Evolutionary conservation across 1,140 invertebrate genomes (phyloP).

Genomic region (Asbolus verrucosus): DNA sequence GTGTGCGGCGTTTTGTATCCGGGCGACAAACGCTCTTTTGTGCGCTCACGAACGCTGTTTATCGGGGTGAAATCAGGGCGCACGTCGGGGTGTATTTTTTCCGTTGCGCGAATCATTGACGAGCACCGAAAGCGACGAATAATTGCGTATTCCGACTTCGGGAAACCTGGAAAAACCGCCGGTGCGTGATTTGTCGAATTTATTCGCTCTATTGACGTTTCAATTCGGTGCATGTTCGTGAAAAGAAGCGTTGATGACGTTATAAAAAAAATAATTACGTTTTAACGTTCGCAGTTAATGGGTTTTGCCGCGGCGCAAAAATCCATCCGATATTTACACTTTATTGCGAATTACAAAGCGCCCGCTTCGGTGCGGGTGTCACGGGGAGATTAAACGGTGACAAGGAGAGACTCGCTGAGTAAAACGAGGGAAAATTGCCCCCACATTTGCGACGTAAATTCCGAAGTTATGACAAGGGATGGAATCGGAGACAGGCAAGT

Average conservation of each 20-base stretch:
- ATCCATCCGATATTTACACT: too few relatives aligned
- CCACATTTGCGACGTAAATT: slow-evolving; percentile 6
- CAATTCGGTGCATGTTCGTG: too few relatives aligned
- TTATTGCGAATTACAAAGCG: too few relatives aligned
- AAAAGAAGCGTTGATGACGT: too few relatives aligned
- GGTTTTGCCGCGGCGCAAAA: too few relatives aligned
- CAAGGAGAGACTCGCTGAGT: too few relatives aligned
- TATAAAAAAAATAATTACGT: too few relatives aligned
- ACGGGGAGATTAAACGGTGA: slow-evolving; percentile 15
- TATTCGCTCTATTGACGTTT: slow-evolving; percentile 13
- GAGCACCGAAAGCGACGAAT: background rate
- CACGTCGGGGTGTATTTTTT: background rate
- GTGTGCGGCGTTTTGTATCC: too few relatives aligned
- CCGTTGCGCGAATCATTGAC: background rate
- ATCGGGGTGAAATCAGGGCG: background rate
- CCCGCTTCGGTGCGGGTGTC: slow-evolving; percentile 1
- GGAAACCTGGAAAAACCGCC: background rate
- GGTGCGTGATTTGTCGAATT: background rate
- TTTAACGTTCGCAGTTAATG: too few relatives aligned
- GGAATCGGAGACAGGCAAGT: background rate
- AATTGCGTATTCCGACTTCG: background rate
- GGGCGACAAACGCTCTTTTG: background rate
- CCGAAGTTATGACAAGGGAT: slow-evolving; percentile 17
- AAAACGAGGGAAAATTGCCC: too few relatives aligned
- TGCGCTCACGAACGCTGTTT: background rate